Conservation (phyloP, 92 coral and sea anemone genomes). For the Meandrina meandrites region DNA sequence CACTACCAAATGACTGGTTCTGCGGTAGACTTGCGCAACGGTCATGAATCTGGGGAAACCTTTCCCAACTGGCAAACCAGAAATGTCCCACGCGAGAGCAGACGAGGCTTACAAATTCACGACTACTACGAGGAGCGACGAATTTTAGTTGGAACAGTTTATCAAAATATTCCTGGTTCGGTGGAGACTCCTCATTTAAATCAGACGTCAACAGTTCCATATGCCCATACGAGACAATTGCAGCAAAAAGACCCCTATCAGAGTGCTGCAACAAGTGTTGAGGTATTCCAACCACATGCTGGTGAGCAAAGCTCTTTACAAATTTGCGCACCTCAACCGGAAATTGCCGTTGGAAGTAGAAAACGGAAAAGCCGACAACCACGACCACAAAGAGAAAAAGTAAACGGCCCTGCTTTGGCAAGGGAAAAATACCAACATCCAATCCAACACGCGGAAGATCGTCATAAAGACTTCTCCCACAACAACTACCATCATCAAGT, state of each 20-base stretch:
- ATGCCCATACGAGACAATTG: neutral
- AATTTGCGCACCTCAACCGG: conserved; percentile 1
- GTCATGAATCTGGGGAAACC: neutral
- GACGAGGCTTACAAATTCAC: conserved; percentile 1
- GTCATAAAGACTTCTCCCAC: neutral
- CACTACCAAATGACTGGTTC: neutral
- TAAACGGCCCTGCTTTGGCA: neutral
- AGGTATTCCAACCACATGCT: neutral
- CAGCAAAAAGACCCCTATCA: neutral
- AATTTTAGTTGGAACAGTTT: conserved; percentile 19
- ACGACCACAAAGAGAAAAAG: conserved; percentile 24
- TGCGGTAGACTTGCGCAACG: neutral
- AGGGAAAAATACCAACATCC: neutral
- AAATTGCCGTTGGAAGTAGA: conserved; percentile 33
- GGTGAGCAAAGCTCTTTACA: neutral
- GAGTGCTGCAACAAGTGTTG: neutral
- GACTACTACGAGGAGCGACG: conserved; percentile 37
- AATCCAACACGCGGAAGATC: neutral
- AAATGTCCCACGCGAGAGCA: neutral
- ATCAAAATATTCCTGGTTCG: conserved; percentile 10
- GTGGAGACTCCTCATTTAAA: neutral
- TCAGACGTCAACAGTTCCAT: neutral
- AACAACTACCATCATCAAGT: neutral
- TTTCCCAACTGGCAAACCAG: neutral
- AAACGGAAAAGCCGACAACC: conserved; percentile 38